Evolutionary conservation across 2,888 invertebrate genomes (phyloP), one percentile per base, ranked within the genome.

Genomic region (Athetis lepigone): DNA sequence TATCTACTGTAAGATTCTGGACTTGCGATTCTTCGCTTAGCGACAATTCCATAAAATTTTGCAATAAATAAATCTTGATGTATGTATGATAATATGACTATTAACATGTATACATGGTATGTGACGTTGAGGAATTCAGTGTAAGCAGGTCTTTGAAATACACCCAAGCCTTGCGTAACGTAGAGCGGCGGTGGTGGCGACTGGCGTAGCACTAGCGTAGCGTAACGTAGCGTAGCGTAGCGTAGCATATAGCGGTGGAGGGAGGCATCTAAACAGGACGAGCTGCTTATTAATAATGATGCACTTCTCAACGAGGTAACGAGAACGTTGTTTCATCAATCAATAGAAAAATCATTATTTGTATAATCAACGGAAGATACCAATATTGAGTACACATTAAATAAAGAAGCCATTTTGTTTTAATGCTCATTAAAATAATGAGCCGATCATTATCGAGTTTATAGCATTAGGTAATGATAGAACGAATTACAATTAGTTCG

Each of bases 311-410:
- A 25, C 18, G 8, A 50, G 3, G 16, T n/a, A n/a, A n/a, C n/a
- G n/a, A n/a, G n/a, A n/a, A n/a, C n/a, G n/a, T n/a, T n/a, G n/a
- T n/a, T n/a, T n/a, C n/a, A n/a, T n/a, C n/a, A n/a, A n/a, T n/a
- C n/a, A n/a, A n/a, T n/a, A n/a, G n/a, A n/a, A n/a, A n/a, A 27
- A 42, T 27, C 23, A 16, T 18, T 9, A 8, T n/a, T 8, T 16
- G 7, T 25, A 23, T 25, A 23, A 29, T 25, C 9, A 52, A 9
- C 25, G 19, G 51, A 33, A 66, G 29, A 49, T 29, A 65, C 39
- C 39, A 25, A 29, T 16, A 13, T 40, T 16, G 9, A 16, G 33
- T 19, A 33, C 33, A 33, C 25, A 42, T 42, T 54, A 36, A 25
- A 40, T 23, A 42, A 68, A 18, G 37, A 27, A 21, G 16, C 9